Conservation (phyloP, 2,113 vertebrate genomes). For the Phalacrocorax brasilianus region DNA sequence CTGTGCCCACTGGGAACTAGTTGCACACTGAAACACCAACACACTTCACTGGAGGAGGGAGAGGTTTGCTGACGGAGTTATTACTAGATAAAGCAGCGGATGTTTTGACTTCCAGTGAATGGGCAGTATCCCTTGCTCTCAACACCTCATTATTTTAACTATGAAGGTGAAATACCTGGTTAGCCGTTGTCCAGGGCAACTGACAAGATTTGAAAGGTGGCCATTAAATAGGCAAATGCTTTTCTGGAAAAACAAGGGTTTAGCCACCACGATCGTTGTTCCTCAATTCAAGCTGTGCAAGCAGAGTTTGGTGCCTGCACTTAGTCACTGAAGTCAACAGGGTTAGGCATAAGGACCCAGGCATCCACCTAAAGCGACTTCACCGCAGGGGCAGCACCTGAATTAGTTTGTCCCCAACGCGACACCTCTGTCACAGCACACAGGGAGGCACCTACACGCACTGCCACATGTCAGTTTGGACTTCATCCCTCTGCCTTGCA, state of each 20-base stretch:
- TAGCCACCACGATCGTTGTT: accelerated
- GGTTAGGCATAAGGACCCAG: background rate
- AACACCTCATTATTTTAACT: background rate
- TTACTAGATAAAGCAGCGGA: background rate
- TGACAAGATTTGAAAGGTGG: background rate
- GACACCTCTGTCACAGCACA: conserved; percentile 26
- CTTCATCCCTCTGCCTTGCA: conserved; percentile 29
- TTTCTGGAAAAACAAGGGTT: background rate
- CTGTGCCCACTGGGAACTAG: conserved; percentile 5
- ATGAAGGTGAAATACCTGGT: background rate
- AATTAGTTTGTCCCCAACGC: background rate
- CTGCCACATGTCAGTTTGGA: background rate
- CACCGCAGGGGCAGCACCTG: background rate
- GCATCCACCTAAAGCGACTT: background rate
- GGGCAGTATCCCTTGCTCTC: background rate
- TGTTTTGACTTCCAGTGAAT: background rate
- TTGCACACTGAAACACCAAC: background rate
- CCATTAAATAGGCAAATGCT: background rate
- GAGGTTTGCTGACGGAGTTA: background rate
- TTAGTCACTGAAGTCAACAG: background rate
- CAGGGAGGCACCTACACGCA: conserved; percentile 15
- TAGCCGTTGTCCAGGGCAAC: background rate
- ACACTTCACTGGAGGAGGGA: background rate
- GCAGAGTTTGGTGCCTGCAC: background rate
- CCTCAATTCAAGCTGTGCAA: background rate